Percentiles rank a stretch among this genome's conserved stretches.
Conservation (phyloP, 2,113 vertebrate genomes). For the Silurus glanis region DNA sequence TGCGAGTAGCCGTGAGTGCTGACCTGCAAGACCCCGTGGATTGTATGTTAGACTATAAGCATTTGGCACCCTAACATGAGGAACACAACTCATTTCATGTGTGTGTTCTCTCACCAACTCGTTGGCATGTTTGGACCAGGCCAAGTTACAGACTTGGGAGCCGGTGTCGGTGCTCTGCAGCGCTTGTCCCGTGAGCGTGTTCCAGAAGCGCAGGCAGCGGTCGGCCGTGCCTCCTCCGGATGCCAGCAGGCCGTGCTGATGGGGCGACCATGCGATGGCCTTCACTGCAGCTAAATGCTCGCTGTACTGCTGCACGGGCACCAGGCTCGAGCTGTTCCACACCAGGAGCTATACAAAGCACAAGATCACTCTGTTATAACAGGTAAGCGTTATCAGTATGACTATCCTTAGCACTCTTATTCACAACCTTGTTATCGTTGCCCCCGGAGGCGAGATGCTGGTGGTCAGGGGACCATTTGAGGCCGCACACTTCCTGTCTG, state of each 20-base stretch:
- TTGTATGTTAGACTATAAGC: too few relatives aligned
- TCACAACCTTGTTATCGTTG: slow-evolving; percentile 77
- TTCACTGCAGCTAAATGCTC: slow-evolving; percentile 79
- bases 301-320: slow-evolving; percentile 79
- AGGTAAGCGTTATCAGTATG: too few relatives aligned
- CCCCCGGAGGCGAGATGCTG: slow-evolving; percentile 80
- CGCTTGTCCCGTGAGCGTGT: slow-evolving; percentile 78
- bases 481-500: slow-evolving; percentile 79
- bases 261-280: slow-evolving; percentile 80
- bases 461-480: slow-evolving; percentile 82
- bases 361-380: not conserved
- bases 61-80: too few relatives aligned
- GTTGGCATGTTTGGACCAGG: slow-evolving; percentile 81
- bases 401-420: not conserved
- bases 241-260: slow-evolving; percentile 78
- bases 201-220: slow-evolving; percentile 80
- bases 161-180: slow-evolving; percentile 80
- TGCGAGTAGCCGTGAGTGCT: slow-evolving; percentile 82
- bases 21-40: slow-evolving; percentile 62
- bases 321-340: slow-evolving; percentile 79
- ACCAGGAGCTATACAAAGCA: slow-evolving; percentile 68
- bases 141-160: slow-evolving; percentile 80
- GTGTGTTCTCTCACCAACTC: slow-evolving; percentile 73
- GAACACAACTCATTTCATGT: not conserved
- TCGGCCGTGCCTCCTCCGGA: slow-evolving; percentile 78